Conservation (phyloP, 2,797 vertebrate genomes). For the Monodelphis domestica region DNA sequence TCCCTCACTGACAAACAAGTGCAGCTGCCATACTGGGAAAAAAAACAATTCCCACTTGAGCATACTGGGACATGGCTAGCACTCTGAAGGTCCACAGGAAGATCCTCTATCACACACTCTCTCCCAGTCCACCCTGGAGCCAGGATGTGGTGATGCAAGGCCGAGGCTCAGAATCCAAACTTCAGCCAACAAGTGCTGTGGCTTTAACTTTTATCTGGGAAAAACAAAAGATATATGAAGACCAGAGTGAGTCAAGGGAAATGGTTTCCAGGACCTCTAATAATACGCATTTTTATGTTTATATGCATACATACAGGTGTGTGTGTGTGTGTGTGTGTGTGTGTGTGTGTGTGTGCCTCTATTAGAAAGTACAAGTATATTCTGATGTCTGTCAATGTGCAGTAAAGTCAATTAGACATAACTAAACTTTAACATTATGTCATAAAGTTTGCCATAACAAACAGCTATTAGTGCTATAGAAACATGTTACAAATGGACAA, state of each 20-base stretch:
- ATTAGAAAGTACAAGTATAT: not conserved
- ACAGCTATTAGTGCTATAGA: not conserved
- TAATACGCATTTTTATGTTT: not conserved
- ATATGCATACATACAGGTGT: too few relatives aligned
- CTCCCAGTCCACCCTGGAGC: constrained; percentile 79
- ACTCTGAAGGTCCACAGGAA: constrained; percentile 74
- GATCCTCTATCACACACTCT: constrained; percentile 68
- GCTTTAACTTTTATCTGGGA: constrained; percentile 86
- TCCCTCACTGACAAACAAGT: constrained; percentile 82
- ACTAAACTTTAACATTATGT: not conserved
- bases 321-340: too few relatives aligned
- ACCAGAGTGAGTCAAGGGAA: constrained; percentile 17
- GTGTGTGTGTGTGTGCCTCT: not conserved
- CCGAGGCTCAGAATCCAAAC: constrained; percentile 78
- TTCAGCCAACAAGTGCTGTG: constrained; percentile 77
- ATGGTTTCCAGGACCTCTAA: not conserved
- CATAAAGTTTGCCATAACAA: not conserved
- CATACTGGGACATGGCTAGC: constrained; percentile 54
- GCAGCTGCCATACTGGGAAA: constrained; percentile 84
- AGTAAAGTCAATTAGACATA: not conserved
- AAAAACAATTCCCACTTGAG: constrained; percentile 74
- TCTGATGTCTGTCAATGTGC: not conserved
- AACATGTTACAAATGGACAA: not conserved
- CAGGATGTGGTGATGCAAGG: constrained; percentile 69
- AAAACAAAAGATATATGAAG: constrained; percentile 34